Conservation (phyloP, 2,113 vertebrate species). For the Passer montanus region DNA sequence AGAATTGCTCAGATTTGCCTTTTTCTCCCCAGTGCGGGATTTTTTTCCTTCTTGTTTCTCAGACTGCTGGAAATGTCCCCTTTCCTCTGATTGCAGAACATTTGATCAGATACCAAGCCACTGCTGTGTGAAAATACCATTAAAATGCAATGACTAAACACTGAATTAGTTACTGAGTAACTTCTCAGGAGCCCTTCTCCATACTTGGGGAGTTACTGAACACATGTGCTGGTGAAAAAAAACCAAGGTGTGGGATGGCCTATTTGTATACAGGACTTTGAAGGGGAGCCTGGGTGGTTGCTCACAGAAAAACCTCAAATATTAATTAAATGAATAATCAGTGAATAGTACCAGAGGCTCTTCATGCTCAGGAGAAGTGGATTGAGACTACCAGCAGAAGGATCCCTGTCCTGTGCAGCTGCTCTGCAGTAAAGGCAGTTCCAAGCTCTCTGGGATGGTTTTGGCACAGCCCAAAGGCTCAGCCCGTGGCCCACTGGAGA, state of each 20-base stretch:
- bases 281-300: not conserved
- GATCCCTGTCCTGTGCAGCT: not conserved
- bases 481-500: not conserved
- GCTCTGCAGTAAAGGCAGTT: not conserved
- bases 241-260: too few species aligned
- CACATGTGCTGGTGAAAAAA: not conserved
- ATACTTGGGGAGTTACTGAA: not conserved
- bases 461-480: not conserved
- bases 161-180: conserved; percentile 31
- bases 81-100: not conserved
- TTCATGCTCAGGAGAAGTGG: not conserved
- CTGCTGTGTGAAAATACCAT: not conserved
- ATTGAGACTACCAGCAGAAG: not conserved
- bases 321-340: not conserved
- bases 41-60: not conserved
- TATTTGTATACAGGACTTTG: accelerated
- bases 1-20: not conserved
- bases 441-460: accelerated
- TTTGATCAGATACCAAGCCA: not conserved
- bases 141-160: not conserved
- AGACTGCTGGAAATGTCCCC: not conserved
- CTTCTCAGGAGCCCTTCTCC: not conserved
- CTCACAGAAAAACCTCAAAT: not conserved
- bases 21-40: not conserved
- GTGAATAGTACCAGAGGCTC: not conserved